Evolutionary conservation across 2,113 vertebrate species (phyloP).

Genomic region (Diadophis punctatus): DNA sequence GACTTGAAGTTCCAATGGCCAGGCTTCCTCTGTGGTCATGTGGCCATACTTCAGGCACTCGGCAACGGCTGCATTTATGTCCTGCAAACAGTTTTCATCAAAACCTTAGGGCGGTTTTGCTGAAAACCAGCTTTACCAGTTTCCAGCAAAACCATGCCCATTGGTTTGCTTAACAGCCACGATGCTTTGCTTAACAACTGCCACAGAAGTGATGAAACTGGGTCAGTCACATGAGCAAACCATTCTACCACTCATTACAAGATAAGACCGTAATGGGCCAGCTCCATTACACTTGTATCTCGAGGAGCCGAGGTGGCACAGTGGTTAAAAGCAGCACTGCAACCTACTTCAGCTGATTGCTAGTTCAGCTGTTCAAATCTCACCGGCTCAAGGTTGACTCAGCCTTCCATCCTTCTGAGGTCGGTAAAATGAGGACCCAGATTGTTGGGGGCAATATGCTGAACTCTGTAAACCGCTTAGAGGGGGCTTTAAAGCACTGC

Average conservation of each 20-base stretch:
- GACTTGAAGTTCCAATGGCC: background rate
- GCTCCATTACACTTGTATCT: background rate
- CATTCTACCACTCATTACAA: background rate
- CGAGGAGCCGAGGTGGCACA: no score
- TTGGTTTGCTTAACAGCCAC: background rate
- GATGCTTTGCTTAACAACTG: background rate
- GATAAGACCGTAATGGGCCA: background rate
- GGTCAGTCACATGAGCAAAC: background rate
- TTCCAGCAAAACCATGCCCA: background rate
- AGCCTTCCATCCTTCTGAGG: no score
- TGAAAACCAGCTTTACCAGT: background rate
- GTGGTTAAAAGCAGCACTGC: no score
- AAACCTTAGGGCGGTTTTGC: background rate
- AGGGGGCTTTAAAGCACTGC: no score
- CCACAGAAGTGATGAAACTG: background rate
- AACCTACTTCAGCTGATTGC: no score
- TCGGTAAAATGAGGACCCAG: no score
- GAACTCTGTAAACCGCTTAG: no score
- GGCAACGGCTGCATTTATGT: no score
- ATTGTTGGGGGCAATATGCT: no score
- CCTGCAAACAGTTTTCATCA: no score
- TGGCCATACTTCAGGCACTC: background rate
- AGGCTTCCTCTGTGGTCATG: background rate
- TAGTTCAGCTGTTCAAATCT: no score
- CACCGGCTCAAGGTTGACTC: no score